Evolutionary conservation across 2,888 invertebrate species (phyloP).

Genomic region (Malthinus seriepunctatus): DNA sequence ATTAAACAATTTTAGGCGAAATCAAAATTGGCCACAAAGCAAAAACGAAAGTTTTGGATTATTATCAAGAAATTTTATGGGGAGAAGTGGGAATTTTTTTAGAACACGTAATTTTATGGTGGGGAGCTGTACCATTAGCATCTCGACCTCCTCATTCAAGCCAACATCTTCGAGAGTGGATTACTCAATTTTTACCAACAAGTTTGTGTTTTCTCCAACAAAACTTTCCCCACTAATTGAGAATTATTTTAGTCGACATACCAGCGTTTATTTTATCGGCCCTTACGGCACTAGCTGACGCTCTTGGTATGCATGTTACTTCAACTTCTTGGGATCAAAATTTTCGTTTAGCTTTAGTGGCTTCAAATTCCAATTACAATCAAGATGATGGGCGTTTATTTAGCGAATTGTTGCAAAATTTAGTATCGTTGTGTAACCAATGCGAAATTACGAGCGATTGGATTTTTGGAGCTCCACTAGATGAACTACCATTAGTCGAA

Average conservation of each 20-base stretch:
- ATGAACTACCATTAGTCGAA: constrained; percentile 77
- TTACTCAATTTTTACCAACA: constrained; percentile 62
- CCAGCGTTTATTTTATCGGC: constrained; percentile 73
- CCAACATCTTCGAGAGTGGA: constrained; percentile 68
- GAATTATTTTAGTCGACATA: constrained; percentile 56
- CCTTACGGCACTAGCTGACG: constrained; percentile 74
- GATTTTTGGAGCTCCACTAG: constrained; percentile 72
- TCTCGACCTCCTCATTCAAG: constrained; percentile 66
- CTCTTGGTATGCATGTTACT: constrained; percentile 76
- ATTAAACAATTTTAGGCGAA: constrained; percentile 55
- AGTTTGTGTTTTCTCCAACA: constrained; percentile 48
- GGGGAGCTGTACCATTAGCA: constrained; percentile 75
- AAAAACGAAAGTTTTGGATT: constrained; percentile 66
- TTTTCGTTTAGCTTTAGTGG: constrained; percentile 59
- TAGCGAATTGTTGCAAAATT: constrained; percentile 67
- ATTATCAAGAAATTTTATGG: constrained; percentile 78
- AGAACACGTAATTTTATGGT: constrained; percentile 84
- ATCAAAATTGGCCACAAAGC: constrained; percentile 64
- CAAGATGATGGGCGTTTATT: constrained; percentile 56
- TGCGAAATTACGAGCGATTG: constrained; percentile 75
- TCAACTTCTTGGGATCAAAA: constrained; percentile 81
- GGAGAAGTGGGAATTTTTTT: constrained; percentile 78
- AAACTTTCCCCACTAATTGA: neutral
- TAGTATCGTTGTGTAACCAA: constrained; percentile 73
- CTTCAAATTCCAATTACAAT: constrained; percentile 51